A percentile compares a stretch with the other conserved stretches of the same genome.
Evolutionary conservation across 2,797 vertebrate species (phyloP).

Genomic region (Apodemus agrarius): DNA sequence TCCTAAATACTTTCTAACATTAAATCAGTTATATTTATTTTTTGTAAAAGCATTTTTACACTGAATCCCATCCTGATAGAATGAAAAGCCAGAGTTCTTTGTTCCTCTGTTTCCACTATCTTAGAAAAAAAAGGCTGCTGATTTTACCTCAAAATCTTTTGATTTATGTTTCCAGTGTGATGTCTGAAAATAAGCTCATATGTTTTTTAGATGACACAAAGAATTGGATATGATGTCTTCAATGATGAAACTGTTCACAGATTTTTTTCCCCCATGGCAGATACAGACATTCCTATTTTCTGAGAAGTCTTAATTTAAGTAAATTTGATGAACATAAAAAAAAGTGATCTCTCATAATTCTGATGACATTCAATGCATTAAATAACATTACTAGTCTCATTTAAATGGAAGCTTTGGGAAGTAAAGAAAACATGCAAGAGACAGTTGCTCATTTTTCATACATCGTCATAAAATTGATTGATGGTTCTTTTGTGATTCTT

Average conservation of each 20-base stretch:
- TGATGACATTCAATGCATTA: background rate
- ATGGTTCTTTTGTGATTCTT: background rate
- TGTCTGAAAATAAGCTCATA: background rate
- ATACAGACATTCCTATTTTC: background rate
- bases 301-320: background rate
- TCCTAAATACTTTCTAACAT: background rate
- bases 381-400: background rate
- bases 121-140: background rate
- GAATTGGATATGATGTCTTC: background rate
- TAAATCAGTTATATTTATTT: conserved; percentile 31
- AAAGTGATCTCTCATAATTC: background rate
- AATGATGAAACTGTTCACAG: background rate
- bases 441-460: background rate
- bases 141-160: background rate
- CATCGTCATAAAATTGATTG: background rate
- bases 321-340: background rate
- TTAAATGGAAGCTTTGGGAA: background rate
- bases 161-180: background rate
- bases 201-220: background rate
- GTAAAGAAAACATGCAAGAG: background rate
- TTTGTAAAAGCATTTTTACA: background rate
- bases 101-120: background rate
- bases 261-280: background rate
- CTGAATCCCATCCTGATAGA: background rate
- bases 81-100: background rate